Conservation (phyloP, 2,113 vertebrate species). For the Empidonax alnorum region DNA sequence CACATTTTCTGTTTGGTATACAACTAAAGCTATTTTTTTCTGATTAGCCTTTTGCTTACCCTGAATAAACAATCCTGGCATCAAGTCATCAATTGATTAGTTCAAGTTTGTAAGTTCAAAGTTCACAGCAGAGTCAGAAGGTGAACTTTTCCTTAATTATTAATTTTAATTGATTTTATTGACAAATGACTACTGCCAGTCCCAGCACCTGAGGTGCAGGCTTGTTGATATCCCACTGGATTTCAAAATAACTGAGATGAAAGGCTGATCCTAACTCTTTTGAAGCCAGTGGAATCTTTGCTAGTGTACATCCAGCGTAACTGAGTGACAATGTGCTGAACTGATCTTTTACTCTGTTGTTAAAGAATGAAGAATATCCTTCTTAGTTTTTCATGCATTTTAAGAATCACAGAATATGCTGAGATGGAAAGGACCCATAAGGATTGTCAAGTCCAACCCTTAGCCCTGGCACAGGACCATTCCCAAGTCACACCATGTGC, state of each 20-base stretch:
- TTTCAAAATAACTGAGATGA: not conserved
- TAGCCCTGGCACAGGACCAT: not conserved
- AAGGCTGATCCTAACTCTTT: not conserved
- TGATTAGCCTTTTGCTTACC: not conserved
- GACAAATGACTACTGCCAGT: not conserved
- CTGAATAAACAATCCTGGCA: not conserved
- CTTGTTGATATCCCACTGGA: not conserved
- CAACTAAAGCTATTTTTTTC: not conserved
- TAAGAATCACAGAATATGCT: not conserved
- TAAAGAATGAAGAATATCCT: not conserved
- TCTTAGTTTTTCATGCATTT: not conserved
- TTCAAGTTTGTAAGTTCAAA: not conserved
- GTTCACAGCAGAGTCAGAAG: not conserved
- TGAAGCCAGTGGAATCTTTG: not conserved
- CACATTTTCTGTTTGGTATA: not conserved
- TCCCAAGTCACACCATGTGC: not conserved
- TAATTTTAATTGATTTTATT: not conserved
- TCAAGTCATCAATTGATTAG: not conserved
- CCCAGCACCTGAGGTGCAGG: not conserved
- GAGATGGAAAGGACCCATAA: not conserved
- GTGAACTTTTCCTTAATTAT: not conserved
- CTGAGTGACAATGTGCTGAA: not conserved
- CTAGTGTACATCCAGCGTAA: fast-evolving
- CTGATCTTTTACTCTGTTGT: not conserved
- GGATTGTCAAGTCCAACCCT: not conserved